These are phyloP conservation scores for Antennarius maculatus DNA, from an alignment of 2,797 vertebrate genomes.

Conservation along the genomic window DNA sequence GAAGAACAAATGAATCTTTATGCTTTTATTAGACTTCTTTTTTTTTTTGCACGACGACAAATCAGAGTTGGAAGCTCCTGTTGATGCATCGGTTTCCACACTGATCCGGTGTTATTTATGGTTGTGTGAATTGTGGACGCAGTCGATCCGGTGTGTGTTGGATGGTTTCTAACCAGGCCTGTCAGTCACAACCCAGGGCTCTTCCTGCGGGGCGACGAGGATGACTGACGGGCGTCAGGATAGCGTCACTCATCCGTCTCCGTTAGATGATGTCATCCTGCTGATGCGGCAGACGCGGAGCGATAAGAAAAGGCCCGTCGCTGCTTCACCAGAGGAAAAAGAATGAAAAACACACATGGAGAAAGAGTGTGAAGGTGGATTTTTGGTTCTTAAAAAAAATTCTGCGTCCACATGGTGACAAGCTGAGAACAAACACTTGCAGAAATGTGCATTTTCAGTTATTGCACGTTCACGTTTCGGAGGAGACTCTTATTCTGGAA, in stretches of 20 bases:
- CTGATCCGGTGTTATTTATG: too few species aligned
- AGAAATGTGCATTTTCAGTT: too few species aligned
- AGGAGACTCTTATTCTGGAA: neutral
- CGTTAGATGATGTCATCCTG: constrained; percentile 51
- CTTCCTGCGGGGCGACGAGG: constrained; percentile 39
- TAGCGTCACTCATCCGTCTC: constrained; percentile 57
- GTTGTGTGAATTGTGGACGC: too few species aligned
- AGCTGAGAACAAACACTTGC: too few species aligned
- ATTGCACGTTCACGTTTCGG: too few species aligned
- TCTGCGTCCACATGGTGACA: too few species aligned
- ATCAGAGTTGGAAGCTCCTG: too few species aligned
- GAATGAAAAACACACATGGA: neutral
- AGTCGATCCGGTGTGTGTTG: too few species aligned
- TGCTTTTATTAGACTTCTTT: neutral
- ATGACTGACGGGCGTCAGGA: constrained; percentile 60
- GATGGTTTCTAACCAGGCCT: neutral
- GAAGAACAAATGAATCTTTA: neutral
- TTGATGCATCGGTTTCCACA: too few species aligned
- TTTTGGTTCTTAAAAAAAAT: too few species aligned
- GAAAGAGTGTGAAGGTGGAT: neutral
- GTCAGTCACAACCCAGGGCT: constrained; percentile 38
- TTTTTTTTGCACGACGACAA: too few species aligned
- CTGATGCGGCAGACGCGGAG: constrained; percentile 51
- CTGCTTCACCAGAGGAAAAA: neutral
- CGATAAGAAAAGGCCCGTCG: neutral